phyloP scores from a whole-genome alignment of 2,888 invertebrate species.

The Lepidochitona cinerea region DNA sequence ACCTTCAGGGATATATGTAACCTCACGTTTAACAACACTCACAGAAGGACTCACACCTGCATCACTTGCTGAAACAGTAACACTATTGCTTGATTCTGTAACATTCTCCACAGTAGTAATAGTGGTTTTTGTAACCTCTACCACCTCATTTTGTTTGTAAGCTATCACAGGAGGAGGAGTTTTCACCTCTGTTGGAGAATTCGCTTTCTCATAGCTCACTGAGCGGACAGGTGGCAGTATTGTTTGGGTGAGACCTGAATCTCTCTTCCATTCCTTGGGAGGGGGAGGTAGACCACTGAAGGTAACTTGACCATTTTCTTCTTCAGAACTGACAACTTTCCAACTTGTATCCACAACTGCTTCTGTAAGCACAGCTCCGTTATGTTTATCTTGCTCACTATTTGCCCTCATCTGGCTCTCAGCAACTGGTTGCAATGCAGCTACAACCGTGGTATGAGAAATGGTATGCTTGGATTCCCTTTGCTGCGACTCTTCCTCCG shows the following conservation, averaged over 20 bases:
- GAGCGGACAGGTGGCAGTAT: not conserved
- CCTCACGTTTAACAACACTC: not conserved
- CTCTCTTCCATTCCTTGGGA: slow-evolving; percentile 1
- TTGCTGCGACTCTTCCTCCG: not conserved
- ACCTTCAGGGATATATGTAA: not conserved
- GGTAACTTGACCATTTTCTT: not conserved
- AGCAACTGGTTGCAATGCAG: not conserved
- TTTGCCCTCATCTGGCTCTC: not conserved
- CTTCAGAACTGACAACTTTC: not conserved
- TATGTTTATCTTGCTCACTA: not conserved
- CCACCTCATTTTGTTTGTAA: not conserved
- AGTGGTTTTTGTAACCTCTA: not conserved
- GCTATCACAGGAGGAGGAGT: not conserved
- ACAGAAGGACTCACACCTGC: not conserved
- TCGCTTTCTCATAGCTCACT: not conserved
- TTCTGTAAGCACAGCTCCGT: not conserved
- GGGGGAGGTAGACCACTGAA: slow-evolving; percentile 2
- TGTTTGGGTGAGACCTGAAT: not conserved
- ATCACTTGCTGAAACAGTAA: not conserved
- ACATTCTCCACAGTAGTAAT: not conserved
- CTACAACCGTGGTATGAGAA: not conserved
- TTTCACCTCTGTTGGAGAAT: not conserved
- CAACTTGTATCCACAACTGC: not conserved
- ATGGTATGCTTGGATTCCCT: not conserved
- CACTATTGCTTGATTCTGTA: not conserved